Percentiles rank a stretch among this genome's conserved stretches.
These are phyloP conservation scores for Popillia japonica DNA, from an alignment of 1,140 invertebrate species.

Conservation along the genomic window DNA sequence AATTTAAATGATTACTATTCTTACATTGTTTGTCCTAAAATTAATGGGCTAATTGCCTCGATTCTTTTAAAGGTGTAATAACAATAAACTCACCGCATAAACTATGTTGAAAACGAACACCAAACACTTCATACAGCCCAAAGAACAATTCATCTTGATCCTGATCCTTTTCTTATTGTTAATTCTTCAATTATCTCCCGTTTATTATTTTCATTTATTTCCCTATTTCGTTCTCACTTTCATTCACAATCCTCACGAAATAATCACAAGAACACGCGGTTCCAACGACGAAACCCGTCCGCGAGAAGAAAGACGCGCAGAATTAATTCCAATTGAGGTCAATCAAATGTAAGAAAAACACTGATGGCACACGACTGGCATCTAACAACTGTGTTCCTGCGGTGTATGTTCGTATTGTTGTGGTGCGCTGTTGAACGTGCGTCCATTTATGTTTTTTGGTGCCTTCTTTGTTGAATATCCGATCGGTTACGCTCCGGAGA, in stretches of 20 bases:
- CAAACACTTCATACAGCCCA: conserved; percentile 21
- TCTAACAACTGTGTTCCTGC: background rate
- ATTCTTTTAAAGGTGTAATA: no score
- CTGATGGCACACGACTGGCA: background rate
- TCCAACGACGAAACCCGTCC: background rate
- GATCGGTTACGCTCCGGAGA: background rate
- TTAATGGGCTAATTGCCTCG: no score
- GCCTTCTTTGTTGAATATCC: background rate
- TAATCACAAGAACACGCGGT: background rate
- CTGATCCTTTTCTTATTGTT: background rate
- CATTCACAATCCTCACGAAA: background rate
- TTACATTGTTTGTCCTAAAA: no score
- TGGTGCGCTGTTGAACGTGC: background rate
- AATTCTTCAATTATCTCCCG: background rate
- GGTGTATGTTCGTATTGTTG: background rate
- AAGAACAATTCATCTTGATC: conserved; percentile 12
- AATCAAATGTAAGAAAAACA: background rate
- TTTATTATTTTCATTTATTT: background rate
- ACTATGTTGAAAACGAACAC: conserved; percentile 24
- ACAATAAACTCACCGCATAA: conserved; percentile 14
- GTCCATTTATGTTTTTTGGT: background rate
- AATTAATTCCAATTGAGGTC: conserved; percentile 16
- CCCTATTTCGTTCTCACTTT: background rate
- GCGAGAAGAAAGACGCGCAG: background rate
- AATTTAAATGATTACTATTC: no score